These are phyloP conservation scores for Hystrix cristata DNA, from an alignment of 2,113 vertebrate genomes.

Conservation along the genomic window DNA sequence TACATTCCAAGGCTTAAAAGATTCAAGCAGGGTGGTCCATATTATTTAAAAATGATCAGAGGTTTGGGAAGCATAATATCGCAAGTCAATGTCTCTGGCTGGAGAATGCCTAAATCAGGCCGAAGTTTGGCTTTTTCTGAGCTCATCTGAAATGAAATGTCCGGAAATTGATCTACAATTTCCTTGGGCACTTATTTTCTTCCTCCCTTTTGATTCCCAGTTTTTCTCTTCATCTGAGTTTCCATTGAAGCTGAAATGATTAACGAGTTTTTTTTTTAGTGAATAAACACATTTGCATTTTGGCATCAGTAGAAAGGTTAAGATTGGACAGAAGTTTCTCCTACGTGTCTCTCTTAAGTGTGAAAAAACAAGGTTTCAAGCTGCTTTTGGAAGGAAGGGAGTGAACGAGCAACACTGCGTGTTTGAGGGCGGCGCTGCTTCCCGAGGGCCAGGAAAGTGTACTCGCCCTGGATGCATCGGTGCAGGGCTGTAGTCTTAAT, in stretches of 20 bases:
- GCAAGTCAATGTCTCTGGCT: constrained; percentile 43
- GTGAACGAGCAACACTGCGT: not conserved
- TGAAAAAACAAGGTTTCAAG: not conserved
- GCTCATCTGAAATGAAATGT: not conserved
- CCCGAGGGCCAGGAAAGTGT: not conserved
- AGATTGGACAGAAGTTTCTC: constrained; percentile 12
- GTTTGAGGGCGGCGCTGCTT: not conserved
- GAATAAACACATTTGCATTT: constrained; percentile 10
- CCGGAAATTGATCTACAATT: not conserved
- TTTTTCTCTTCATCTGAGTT: constrained; percentile 10
- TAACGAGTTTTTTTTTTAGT: not conserved
- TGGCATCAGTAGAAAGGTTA: constrained; percentile 50
- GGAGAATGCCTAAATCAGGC: not conserved
- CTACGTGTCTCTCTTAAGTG: not conserved
- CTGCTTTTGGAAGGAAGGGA: not conserved
- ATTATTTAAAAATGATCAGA: constrained; percentile 72
- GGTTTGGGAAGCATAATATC: not conserved
- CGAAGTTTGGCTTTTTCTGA: not conserved
- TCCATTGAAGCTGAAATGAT: constrained; percentile 3
- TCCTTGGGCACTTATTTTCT: constrained; percentile 6
- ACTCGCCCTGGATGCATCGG: too few relatives aligned
- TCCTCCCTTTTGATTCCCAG: not conserved
- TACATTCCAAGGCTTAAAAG: constrained; percentile 62
- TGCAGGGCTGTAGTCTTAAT: not conserved
- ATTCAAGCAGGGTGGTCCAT: constrained; percentile 56